Evolutionary conservation across 1,140 invertebrate species (phyloP).

Genomic region (Gonioctena quinquepunctata): DNA sequence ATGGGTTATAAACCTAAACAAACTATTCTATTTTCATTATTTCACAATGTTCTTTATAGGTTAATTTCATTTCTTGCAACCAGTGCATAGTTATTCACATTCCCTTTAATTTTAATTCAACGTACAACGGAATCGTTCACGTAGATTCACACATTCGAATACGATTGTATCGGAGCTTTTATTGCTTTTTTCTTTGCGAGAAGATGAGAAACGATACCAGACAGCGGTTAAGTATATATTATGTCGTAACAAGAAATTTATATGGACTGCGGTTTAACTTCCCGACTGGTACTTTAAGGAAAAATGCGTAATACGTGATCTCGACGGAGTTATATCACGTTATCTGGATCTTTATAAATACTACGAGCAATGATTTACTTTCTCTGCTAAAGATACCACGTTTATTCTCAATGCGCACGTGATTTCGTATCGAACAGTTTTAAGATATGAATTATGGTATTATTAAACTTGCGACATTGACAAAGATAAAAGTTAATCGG

Average conservation of each 20-base stretch:
- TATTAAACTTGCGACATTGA: too few species aligned
- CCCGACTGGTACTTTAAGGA: background rate
- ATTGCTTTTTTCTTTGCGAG: background rate
- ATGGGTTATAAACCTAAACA: too few species aligned
- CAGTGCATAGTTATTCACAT: too few species aligned
- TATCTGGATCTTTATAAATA: background rate
- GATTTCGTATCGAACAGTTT: background rate
- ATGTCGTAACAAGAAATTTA: background rate
- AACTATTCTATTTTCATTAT: too few species aligned
- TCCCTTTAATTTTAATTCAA: too few species aligned
- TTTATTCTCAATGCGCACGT: background rate
- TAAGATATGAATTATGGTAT: background rate
- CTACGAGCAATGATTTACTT: background rate
- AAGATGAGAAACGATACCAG: background rate
- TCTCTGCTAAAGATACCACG: background rate
- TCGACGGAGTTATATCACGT: background rate
- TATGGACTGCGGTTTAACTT: background rate
- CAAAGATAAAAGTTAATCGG: too few species aligned
- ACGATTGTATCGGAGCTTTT: background rate
- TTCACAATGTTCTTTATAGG: too few species aligned
- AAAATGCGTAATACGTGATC: constrained; percentile 4
- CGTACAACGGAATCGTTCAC: background rate
- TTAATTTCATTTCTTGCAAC: too few species aligned
- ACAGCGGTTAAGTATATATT: background rate
- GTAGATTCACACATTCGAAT: background rate